phyloP scores from a whole-genome alignment of 2,888 invertebrate species.

The Hyppa rectilinea region DNA sequence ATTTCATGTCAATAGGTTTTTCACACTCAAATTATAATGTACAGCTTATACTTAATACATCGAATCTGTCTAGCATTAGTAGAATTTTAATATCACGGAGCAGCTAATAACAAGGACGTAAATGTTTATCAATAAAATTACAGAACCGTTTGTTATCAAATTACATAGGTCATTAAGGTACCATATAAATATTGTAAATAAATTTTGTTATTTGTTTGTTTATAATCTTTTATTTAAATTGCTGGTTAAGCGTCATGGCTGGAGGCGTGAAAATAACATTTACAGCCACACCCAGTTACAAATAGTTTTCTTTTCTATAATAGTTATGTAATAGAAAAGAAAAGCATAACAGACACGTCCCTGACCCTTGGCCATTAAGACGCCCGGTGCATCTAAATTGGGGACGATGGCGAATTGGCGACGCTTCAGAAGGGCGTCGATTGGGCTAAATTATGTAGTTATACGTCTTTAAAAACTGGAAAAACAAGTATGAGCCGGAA shows the following conservation, averaged over 20 bases:
- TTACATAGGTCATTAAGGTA: constrained; percentile 23
- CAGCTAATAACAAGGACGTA: constrained; percentile 75
- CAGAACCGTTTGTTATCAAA: constrained; percentile 46
- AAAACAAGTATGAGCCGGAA: constrained; percentile 8
- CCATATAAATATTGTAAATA: constrained; percentile 40
- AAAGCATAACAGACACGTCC: neutral
- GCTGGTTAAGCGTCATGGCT: constrained; percentile 56
- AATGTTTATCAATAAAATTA: constrained; percentile 62
- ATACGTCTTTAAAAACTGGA: constrained; percentile 1
- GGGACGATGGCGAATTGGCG: neutral
- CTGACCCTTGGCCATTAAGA: constrained; percentile 8
- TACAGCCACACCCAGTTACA: constrained; percentile 15
- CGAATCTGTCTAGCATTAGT: constrained; percentile 78
- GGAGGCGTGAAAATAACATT: constrained; percentile 32
- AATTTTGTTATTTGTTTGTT: no score
- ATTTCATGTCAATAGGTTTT: constrained; percentile 85
- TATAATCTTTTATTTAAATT: constrained; percentile 23
- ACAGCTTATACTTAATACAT: constrained; percentile 75
- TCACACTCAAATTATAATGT: constrained; percentile 83
- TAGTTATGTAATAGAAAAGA: neutral
- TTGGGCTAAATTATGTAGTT: neutral
- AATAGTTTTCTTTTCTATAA: neutral
- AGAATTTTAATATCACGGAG: constrained; percentile 77
- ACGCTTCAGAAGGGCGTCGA: neutral
- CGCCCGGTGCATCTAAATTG: constrained; percentile 4